A percentile compares a stretch with the other conserved stretches of the same genome.
Conservation (phyloP, 2,113 vertebrate genomes). For the Gavialis gangeticus region DNA sequence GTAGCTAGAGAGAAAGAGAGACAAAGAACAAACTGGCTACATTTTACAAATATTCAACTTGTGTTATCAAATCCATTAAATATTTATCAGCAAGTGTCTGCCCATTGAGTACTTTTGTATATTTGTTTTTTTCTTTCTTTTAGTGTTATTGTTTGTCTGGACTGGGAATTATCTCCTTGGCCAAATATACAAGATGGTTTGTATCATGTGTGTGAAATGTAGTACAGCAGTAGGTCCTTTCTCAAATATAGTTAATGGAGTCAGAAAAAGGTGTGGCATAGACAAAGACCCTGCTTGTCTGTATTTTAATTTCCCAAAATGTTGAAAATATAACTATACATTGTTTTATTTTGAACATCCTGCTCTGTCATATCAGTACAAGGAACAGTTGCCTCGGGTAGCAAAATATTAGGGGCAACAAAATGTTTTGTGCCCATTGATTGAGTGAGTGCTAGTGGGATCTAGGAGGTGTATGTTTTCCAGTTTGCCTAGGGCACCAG, state of each 20-base stretch:
- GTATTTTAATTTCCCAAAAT: constrained; percentile 17
- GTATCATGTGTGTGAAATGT: background rate
- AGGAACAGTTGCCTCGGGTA: constrained; percentile 49
- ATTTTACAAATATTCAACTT: constrained; percentile 51
- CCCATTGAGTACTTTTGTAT: constrained; percentile 38
- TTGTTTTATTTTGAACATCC: constrained; percentile 39
- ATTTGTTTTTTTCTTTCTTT: constrained; percentile 57
- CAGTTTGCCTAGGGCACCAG: constrained; percentile 43
- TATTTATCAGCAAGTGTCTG: constrained; percentile 63
- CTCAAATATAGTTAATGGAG: constrained; percentile 2
- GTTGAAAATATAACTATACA: constrained; percentile 27
- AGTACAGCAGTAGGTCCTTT: background rate
- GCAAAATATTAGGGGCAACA: background rate
- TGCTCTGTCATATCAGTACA: constrained; percentile 13
- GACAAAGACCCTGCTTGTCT: constrained; percentile 19
- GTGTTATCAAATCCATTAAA: constrained; percentile 41
- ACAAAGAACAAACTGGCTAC: constrained; percentile 11
- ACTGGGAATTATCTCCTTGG: constrained; percentile 47
- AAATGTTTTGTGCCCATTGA: constrained; percentile 40
- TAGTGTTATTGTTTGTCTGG: constrained; percentile 58
- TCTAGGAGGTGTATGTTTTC: background rate
- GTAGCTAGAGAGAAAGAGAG: background rate
- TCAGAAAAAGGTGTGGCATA: background rate
- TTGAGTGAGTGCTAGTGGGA: background rate
- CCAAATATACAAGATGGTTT: constrained; percentile 52